Evolutionary conservation across 2,888 invertebrate species (phyloP).

Genomic region (Toxonevra muliebris): DNA sequence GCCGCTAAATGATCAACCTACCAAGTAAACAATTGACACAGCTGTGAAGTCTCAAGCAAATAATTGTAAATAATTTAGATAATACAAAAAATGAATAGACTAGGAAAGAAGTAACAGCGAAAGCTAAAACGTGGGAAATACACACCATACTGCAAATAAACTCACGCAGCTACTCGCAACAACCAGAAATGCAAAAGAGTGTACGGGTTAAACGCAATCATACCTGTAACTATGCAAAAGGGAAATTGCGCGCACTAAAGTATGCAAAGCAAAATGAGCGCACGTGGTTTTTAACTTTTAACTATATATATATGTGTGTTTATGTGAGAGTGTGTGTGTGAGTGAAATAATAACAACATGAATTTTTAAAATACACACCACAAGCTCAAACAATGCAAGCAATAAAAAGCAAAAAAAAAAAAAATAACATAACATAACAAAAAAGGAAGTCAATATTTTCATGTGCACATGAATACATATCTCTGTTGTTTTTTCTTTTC

Average conservation of each 20-base stretch:
- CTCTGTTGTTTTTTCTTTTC: constrained; percentile 1
- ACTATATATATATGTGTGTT: not conserved
- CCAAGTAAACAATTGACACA: too few species aligned
- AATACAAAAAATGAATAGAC: too few species aligned
- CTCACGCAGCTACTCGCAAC: too few species aligned
- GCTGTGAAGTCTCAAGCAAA: too few species aligned
- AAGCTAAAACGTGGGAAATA: too few species aligned
- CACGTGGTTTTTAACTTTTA: too few species aligned
- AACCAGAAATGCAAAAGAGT: not conserved
- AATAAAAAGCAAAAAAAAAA: not conserved
- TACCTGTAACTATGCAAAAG: constrained; percentile 7
- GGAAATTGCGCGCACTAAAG: not conserved
- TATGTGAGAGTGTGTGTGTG: constrained; percentile 10
- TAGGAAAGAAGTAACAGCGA: too few species aligned
- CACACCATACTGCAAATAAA: too few species aligned
- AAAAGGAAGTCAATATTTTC: too few species aligned
- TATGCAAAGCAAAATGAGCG: not conserved
- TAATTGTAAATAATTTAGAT: too few species aligned
- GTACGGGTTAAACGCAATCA: constrained; percentile 7
- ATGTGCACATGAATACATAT: not conserved
- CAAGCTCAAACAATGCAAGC: not conserved
- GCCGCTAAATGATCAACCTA: too few species aligned
- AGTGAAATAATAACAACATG: not conserved
- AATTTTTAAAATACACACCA: not conserved
- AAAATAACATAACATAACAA: too few species aligned